These are phyloP conservation scores for Invenusta paracnida DNA, from an alignment of 2,888 invertebrate species.

Conservation along the genomic window DNA sequence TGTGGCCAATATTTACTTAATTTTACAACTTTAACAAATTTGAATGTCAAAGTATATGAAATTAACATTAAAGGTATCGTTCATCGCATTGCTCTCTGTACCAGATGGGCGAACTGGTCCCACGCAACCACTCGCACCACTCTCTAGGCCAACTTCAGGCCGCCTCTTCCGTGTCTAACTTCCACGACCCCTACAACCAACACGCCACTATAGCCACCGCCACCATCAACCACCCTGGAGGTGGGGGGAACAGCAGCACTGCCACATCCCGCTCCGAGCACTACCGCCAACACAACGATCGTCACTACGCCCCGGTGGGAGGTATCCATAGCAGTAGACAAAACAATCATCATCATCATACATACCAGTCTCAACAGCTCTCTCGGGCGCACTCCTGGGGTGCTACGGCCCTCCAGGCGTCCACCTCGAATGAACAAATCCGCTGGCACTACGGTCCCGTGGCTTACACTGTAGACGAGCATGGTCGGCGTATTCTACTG, in stretches of 20 bases:
- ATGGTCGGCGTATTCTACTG: not conserved
- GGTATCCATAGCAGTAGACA: not conserved
- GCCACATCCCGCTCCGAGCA: not conserved
- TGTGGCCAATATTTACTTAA: too few species aligned
- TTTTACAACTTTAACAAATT: too few species aligned
- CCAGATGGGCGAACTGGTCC: not conserved
- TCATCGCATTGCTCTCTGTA: too few species aligned
- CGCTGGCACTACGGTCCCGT: slow-evolving; percentile 14
- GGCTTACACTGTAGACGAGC: slow-evolving; percentile 1
- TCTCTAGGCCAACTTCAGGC: not conserved
- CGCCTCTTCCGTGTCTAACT: not conserved
- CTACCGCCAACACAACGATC: not conserved
- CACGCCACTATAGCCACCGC: not conserved
- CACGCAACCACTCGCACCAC: not conserved
- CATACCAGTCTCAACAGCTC: not conserved
- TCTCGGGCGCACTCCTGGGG: not conserved
- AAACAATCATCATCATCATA: not conserved
- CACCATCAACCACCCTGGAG: not conserved
- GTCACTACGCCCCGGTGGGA: not conserved
- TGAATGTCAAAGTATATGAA: too few species aligned
- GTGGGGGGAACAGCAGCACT: not conserved
- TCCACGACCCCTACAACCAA: not conserved
- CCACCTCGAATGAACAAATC: not conserved
- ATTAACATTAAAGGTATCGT: too few species aligned
- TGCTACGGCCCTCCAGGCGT: not conserved